Base-by-base conservation (phyloP, 2,797 vertebrate genomes). In the Urophycis tenuis region DNA sequence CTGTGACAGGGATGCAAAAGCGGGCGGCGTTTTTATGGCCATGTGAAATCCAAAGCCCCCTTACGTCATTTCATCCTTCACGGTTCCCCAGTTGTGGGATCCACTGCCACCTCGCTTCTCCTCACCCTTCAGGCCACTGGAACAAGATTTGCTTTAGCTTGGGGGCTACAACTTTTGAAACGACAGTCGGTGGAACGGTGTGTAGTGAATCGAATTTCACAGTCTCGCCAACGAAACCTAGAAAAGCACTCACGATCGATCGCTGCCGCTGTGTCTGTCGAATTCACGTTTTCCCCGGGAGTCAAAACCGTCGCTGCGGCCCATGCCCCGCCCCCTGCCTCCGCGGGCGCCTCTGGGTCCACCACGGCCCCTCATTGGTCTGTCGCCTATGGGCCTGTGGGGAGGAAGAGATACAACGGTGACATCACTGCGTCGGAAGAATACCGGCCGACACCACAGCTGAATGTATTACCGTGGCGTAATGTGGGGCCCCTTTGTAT, bases 71-170 rank as follows among this genome's bases (percentile, higher is more conserved):
- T 99, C 98, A 81, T 99, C 98, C 93, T 99, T 99, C 89, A 98
- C 97, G 36, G 94, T 99, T 85, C 98, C 98, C 97, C 97, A 99
- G 94, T 99, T 99, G 93, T 99, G 97, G 64, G 97, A 95, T 89
- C 98, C 97, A 78, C 97, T 95, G 82, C 97, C 98, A 17, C 98
- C 97, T 75, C 96, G 96, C 87, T 99, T 99, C 88, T 99, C 98
- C 87, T 99, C 97, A 25, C 95, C 95, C 92, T 96, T 99, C 87
- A 96, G 93, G 90, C 97, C 95, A 94, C 97, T 99, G 94, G 95
- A 97, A 95, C 94, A 95, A 92, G 82, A 88, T 84, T 73, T 81
- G 85, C 85, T 87, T 93, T 91, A 93, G 89, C 85, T 85, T 83
- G 72, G 72, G 81, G 76, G 76, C 80, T 49, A 1, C 30, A 5